phyloP scores from a whole-genome alignment of 2,888 invertebrate genomes.

The Smittia sp. region DNA sequence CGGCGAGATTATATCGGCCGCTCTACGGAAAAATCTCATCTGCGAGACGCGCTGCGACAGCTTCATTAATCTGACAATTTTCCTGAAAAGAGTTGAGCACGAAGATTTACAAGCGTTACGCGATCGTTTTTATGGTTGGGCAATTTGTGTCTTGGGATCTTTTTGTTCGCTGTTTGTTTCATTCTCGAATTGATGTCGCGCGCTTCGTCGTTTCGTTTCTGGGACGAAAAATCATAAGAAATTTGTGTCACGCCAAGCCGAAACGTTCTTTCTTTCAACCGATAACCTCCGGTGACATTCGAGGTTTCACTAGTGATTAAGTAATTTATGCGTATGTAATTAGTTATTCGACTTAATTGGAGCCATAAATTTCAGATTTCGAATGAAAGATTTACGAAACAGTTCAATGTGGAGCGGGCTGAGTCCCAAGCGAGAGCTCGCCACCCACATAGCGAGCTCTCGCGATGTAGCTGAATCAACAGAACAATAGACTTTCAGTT shows the following conservation, averaged over 20 bases:
- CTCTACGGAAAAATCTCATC: too few relatives aligned
- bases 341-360: constrained; percentile 4
- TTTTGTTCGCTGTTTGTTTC: constrained; percentile 12
- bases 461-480: not conserved
- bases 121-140: constrained; percentile 16
- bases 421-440: not conserved
- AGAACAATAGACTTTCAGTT: constrained; percentile 32
- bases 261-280: constrained; percentile 22
- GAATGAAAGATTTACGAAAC: not conserved
- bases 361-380: constrained; percentile 3
- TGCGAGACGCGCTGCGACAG: not conserved
- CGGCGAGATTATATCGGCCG: too few relatives aligned
- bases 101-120: not conserved
- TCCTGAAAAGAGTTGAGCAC: not conserved
- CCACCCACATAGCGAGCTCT: constrained; percentile 24
- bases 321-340: constrained; percentile 12
- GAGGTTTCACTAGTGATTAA: not conserved
- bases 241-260: not conserved
- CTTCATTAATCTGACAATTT: not conserved
- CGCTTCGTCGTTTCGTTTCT: constrained; percentile 10
- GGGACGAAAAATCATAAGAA: not conserved
- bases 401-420: too few relatives aligned
- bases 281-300: not conserved
- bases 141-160: constrained; percentile 21
- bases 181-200: constrained; percentile 24